A percentile compares a stretch with the other conserved stretches of the same genome.
These are phyloP conservation scores for Micromussa lordhowensis DNA, from an alignment of 92 coral and sea anemone genomes.

Conservation along the genomic window DNA sequence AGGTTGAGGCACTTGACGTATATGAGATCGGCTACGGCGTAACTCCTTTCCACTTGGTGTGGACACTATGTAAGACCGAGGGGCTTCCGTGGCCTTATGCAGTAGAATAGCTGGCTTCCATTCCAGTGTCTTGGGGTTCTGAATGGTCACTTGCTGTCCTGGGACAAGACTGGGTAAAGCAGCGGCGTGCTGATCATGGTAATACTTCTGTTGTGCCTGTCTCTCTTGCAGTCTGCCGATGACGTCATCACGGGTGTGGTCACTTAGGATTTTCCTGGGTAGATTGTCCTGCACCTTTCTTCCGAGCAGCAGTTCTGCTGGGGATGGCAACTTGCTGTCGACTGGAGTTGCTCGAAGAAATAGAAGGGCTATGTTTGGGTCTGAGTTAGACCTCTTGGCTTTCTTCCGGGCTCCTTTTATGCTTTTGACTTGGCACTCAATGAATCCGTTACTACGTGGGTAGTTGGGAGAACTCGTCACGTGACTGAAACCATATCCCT, in stretches of 20 bases:
- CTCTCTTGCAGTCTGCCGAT: conserved; percentile 52
- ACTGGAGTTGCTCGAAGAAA: conserved; percentile 42
- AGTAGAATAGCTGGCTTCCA: conserved; percentile 62
- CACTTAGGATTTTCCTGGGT: conserved; percentile 15
- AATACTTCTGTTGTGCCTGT: conserved; percentile 54
- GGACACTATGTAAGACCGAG: conserved; percentile 65
- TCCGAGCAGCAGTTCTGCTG: conserved; percentile 39
- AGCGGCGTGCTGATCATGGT: conserved; percentile 46
- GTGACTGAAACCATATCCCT: conserved; percentile 66
- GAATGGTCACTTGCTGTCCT: conserved; percentile 41
- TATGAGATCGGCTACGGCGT: conserved; percentile 53
- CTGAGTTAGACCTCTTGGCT: conserved; percentile 43
- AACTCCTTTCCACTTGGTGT: no score
- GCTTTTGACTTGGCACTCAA: conserved; percentile 64
- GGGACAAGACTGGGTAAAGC: conserved; percentile 46
- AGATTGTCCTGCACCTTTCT: conserved; percentile 46
- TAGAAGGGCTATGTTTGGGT: conserved; percentile 51
- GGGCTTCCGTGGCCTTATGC: conserved; percentile 46
- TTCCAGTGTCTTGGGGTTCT: conserved; percentile 55
- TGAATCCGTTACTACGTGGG: conserved; percentile 61
- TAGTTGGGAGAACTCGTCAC: no score
- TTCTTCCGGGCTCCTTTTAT: conserved; percentile 26
- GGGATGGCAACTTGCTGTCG: conserved; percentile 56
- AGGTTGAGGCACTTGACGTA: conserved; percentile 15
- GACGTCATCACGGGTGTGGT: conserved; percentile 34